Evolutionary conservation across 2,113 vertebrate genomes (phyloP).

Genomic region (Sus scrofa): T2T-Sscrofa CM000813.6:68278001-68278500

Average conservation of each 20-base stretch:
- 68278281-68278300: not conserved
- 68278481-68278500: not conserved
- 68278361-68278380: not conserved
- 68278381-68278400: not conserved
- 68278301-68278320: not conserved
- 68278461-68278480: not conserved
- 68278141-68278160: not conserved
- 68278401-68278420: conserved; percentile 34
- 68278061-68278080: not conserved
- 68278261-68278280: not conserved
- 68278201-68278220: not conserved
- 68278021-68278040: not conserved
- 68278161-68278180: not conserved
- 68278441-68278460: not conserved
- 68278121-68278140: not conserved
- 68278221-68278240: not conserved
- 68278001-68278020: not conserved
- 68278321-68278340: not conserved
- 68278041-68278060: not conserved
- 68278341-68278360: too few relatives aligned
- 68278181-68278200: not conserved
- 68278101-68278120: not conserved
- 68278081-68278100: too few relatives aligned
- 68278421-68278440: conserved; percentile 16
- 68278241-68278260: not conserved